phyloP scores from a whole-genome alignment of 92 coral and sea anemone species.

The Palythoa grandis region DNA sequence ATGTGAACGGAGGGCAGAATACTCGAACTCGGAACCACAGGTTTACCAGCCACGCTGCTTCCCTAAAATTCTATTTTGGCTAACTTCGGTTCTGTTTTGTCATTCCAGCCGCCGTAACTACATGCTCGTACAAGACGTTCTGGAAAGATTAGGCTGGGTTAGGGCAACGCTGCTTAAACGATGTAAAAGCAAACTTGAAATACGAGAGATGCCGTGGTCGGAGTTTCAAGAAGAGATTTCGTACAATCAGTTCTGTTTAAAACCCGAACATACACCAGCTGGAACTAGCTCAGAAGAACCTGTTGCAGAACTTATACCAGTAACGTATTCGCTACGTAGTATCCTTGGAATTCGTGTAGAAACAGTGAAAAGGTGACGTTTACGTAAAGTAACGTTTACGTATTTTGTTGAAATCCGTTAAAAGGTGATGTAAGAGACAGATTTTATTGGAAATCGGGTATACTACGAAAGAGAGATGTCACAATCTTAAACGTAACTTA shows the following conservation, averaged over 20 bases:
- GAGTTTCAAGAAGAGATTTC: constrained; percentile 74
- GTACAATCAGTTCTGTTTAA: constrained; percentile 60
- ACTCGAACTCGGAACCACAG: too few species aligned
- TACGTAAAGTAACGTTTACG: constrained; percentile 16
- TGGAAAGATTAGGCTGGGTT: constrained; percentile 69
- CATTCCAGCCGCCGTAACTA: constrained; percentile 86
- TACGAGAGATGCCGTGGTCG: constrained; percentile 83
- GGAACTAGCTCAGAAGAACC: constrained; percentile 74
- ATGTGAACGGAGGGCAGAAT: too few species aligned
- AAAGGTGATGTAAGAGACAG: neutral
- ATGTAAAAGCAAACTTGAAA: constrained; percentile 67
- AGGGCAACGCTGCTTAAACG: constrained; percentile 74
- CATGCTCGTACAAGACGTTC: constrained; percentile 76
- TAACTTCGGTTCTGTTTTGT: neutral
- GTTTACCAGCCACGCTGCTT: too few species aligned
- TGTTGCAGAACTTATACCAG: constrained; percentile 77
- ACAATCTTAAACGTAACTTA: neutral
- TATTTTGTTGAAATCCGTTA: neutral
- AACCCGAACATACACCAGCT: constrained; percentile 61
- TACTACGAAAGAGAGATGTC: neutral
- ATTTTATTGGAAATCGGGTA: neutral
- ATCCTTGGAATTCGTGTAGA: constrained; percentile 83
- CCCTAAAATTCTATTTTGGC: neutral
- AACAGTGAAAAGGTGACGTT: constrained; percentile 50
- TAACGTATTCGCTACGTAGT: constrained; percentile 80